Evolutionary conservation across 1,140 invertebrate species (phyloP).

Genomic region (Bombus picipes): DNA sequence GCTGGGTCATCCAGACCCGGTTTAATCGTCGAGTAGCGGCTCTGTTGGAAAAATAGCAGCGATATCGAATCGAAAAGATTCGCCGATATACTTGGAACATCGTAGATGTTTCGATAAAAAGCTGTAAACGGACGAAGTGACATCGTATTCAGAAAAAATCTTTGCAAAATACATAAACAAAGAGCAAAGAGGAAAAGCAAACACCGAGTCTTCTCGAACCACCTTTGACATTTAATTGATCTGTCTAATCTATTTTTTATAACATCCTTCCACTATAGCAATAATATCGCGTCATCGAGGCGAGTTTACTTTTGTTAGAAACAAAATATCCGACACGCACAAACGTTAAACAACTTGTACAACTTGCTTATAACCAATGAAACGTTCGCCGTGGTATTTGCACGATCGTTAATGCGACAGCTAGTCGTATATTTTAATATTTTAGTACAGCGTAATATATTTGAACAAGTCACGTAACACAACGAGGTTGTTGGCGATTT

Average conservation of each 20-base stretch:
- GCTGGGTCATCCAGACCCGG: no score
- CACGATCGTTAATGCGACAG: not conserved
- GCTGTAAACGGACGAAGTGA: no score
- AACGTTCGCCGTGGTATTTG: not conserved
- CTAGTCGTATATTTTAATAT: not conserved
- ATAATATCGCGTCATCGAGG: not conserved
- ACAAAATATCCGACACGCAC: not conserved
- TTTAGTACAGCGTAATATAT: no score
- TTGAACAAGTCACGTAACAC: not conserved
- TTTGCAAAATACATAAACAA: not conserved
- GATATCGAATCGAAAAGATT: no score
- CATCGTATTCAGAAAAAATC: fast-evolving
- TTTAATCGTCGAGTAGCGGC: no score
- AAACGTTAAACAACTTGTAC: not conserved
- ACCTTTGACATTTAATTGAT: not conserved
- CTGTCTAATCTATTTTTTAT: not conserved
- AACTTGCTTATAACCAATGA: not conserved
- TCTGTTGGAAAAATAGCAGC: no score
- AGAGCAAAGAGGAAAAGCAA: not conserved
- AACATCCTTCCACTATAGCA: not conserved
- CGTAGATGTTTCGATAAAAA: no score
- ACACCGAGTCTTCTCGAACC: not conserved
- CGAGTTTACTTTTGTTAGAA: not conserved
- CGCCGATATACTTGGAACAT: fast-evolving
- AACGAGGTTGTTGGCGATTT: not conserved